A percentile compares a stretch with the other conserved stretches of the same genome.
These are phyloP conservation scores for Semicossyphus pulcher DNA, from an alignment of 2,113 vertebrate genomes.

Conservation along the genomic window DNA sequence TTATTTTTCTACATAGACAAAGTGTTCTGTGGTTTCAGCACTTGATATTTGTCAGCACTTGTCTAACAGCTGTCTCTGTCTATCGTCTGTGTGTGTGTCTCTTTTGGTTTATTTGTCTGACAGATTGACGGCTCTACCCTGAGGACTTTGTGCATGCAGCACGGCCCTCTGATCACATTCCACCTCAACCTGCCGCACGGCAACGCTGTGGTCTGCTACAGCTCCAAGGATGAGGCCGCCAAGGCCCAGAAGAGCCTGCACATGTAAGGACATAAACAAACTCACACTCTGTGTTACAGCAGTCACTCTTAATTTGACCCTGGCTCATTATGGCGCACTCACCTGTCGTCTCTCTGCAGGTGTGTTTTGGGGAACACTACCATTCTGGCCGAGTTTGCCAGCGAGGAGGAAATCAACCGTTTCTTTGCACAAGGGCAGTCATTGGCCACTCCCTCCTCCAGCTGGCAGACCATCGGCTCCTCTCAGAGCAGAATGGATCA, in stretches of 20 bases:
- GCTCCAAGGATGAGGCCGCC: conserved; percentile 98
- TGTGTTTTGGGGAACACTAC: conserved; percentile 99
- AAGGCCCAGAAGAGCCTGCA: conserved; percentile 99
- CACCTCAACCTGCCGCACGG: conserved; percentile 99
- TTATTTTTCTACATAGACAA: too few relatives aligned
- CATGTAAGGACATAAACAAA: conserved; percentile 88
- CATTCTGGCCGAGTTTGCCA: conserved; percentile 99
- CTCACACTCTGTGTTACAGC: too few relatives aligned
- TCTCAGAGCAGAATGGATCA: conserved; percentile 94
- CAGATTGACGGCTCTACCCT: conserved; percentile 99
- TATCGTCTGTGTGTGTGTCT: not conserved
- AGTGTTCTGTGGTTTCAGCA: not conserved
- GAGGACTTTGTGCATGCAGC: conserved; percentile 99
- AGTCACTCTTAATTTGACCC: too few relatives aligned
- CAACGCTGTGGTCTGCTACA: conserved; percentile 98
- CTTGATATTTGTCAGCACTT: not conserved
- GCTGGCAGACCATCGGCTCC: conserved; percentile 95
- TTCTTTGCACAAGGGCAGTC: conserved; percentile 99
- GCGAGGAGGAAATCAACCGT: conserved; percentile 99
- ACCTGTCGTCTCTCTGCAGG: conserved; percentile 79
- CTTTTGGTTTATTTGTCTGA: not conserved
- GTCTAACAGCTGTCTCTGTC: not conserved
- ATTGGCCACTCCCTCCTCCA: conserved; percentile 91
- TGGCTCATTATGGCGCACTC: too few relatives aligned
- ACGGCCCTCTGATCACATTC: conserved; percentile 99